Percentiles rank a stretch among this genome's conserved stretches.
Evolutionary conservation across 2,888 invertebrate genomes (phyloP).

Genomic region (Xanthorhoe spadicearia): DNA sequence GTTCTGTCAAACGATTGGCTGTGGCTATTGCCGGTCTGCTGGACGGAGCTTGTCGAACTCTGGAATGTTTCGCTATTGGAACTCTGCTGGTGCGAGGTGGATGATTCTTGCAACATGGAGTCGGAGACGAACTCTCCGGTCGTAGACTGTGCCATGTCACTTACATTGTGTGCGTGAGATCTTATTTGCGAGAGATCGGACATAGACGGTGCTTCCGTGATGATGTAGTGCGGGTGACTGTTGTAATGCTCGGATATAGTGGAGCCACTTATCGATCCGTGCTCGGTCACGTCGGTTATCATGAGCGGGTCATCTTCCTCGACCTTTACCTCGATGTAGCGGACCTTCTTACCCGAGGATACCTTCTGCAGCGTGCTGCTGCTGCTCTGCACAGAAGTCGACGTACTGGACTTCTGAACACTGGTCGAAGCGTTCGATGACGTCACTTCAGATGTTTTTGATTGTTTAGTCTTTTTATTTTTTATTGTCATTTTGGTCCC

Average conservation of each 20-base stretch:
- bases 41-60: slow-evolving; percentile 72
- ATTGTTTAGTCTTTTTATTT: slow-evolving; percentile 84
- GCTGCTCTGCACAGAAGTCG: slow-evolving; percentile 73
- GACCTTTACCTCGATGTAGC: slow-evolving; percentile 82
- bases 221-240: slow-evolving; percentile 82
- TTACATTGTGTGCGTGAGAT: slow-evolving; percentile 69
- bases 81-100: slow-evolving; percentile 72
- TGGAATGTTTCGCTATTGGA: slow-evolving; percentile 77
- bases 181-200: slow-evolving; percentile 76
- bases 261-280: slow-evolving; percentile 78
- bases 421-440: slow-evolving; percentile 75
- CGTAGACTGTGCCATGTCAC: slow-evolving; percentile 76
- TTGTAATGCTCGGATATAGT: slow-evolving; percentile 80
- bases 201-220: slow-evolving; percentile 81
- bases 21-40: slow-evolving; percentile 71
- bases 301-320: slow-evolving; percentile 83
- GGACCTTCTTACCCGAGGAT: slow-evolving; percentile 79
- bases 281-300: slow-evolving; percentile 81
- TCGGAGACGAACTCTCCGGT: slow-evolving; percentile 77
- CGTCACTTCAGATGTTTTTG: slow-evolving; percentile 73
- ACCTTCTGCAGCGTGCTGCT: slow-evolving; percentile 76
- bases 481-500: slow-evolving; percentile 82
- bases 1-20: slow-evolving; percentile 73
- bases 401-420: slow-evolving; percentile 77
- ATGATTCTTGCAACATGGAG: slow-evolving; percentile 71